Percentiles rank a stretch among this genome's conserved stretches.
Evolutionary conservation across 2,113 vertebrate genomes (phyloP).

Genomic region (Mirza zaza): DNA sequence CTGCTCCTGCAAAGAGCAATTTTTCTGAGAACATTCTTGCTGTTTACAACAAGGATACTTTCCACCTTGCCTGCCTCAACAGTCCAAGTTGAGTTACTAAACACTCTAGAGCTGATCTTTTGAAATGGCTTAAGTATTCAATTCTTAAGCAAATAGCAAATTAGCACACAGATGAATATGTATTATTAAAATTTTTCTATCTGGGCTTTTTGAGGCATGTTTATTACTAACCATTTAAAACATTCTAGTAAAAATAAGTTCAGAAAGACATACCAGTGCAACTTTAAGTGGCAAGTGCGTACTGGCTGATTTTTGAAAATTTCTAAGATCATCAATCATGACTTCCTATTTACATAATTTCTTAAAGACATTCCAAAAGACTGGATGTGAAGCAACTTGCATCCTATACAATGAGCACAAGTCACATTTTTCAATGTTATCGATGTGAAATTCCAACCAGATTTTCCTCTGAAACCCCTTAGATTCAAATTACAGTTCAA

Average conservation of each 20-base stretch:
- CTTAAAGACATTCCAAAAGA: constrained; percentile 46
- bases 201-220: background rate
- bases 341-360: constrained; percentile 45
- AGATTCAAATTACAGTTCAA: constrained; percentile 64
- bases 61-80: background rate
- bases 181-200: background rate
- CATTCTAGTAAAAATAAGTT: constrained; percentile 38
- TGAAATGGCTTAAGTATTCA: background rate
- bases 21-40: background rate
- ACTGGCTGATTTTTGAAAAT: constrained; percentile 33
- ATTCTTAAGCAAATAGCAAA: background rate
- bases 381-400: background rate
- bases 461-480: background rate
- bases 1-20: background rate
- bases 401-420: background rate
- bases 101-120: background rate
- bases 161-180: background rate
- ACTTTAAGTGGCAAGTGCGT: constrained; percentile 36
- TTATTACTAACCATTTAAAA: background rate
- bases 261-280: background rate
- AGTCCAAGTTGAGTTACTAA: background rate
- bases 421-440: background rate
- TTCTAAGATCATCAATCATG: constrained; percentile 1
- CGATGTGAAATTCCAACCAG: background rate
- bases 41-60: background rate